Evolutionary conservation across 2,113 vertebrate species (phyloP), one percentile per base, ranked within the genome.

Genomic region (Ginglymostoma cirratum): DNA sequence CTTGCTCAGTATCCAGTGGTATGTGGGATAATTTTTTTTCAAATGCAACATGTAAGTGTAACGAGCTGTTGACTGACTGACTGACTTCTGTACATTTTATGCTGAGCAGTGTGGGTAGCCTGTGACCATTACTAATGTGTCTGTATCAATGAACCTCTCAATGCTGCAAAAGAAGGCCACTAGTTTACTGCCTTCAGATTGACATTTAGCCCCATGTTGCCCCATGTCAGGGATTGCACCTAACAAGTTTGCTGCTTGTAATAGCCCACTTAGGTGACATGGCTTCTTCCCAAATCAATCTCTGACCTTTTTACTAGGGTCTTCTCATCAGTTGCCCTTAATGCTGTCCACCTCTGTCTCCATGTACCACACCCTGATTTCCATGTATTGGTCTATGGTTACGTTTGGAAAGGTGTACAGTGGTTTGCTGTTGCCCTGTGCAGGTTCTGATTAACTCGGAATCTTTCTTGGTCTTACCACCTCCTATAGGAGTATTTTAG

Each of bases 1-100:
- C 98, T 99, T 96, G 98, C 99, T 61, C 99, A 99, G 96, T 99
- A 99, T 97, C 99, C 99, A 92, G 99, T 99, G 98, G 99, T 99
- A 98, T 96, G 97, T 96, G 96, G 93, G 15, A 66, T 96, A 42
- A 17, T 1, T 61, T 66, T 61, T 90, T 45, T 45, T 38, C 4
- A 90, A 90, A 90, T 61, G 27, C 30, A 90, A 12, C 52, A 90
- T 61, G 87, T 15, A 90, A 61, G 27, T 61, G 52, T 61, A 27
- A 61, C 52, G 19, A 34, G 12, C 23, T 30, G 14, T 55, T 89
- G 45, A 48, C 52, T 21, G 3, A 48, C 52, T 21, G 3, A 15
- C 30, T 90, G 61, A 38, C 38, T 38, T 30, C 65, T 92, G 89
- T 92, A n/a, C n/a, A 34, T 92, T n/a, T 92, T 65, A 17, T 92